A percentile compares a stretch with the other conserved stretches of the same genome.
Evolutionary conservation across 2,888 invertebrate genomes (phyloP).

Genomic region (Cyrtodaria siliqua): DNA sequence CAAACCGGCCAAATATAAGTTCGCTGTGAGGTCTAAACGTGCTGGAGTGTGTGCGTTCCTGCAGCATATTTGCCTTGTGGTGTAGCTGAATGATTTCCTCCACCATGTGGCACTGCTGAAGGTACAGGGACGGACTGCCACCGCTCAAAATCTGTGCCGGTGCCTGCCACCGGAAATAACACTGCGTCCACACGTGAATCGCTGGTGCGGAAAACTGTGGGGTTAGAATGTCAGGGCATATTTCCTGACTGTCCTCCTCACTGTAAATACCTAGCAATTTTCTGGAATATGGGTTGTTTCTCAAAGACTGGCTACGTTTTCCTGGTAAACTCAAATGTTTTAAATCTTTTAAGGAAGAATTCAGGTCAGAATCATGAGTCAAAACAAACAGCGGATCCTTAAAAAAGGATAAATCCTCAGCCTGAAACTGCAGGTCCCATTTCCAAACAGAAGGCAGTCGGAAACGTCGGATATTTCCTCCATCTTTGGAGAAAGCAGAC

Average conservation of each 20-base stretch:
- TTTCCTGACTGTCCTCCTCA: conserved; percentile 33
- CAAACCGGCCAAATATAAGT: conserved; percentile 74
- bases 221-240: conserved; percentile 50
- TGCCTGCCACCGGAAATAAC: conserved; percentile 96
- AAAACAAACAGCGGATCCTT: conserved; percentile 91
- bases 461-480: conserved; percentile 64
- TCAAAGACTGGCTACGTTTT: conserved; percentile 31
- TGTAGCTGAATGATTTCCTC: conserved; percentile 85
- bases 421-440: conserved; percentile 95
- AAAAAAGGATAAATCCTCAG: conserved; percentile 93
- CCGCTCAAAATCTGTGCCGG: conserved; percentile 92
- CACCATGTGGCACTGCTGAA: conserved; percentile 85
- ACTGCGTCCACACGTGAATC: conserved; percentile 93
- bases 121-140: conserved; percentile 87
- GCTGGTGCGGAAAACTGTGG: conserved; percentile 65
- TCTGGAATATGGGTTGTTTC: conserved; percentile 23
- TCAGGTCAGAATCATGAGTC: conserved; percentile 61
- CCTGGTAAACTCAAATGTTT: conserved; percentile 37
- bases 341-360: conserved; percentile 42
- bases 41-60: conserved; percentile 41
- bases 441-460: conserved; percentile 90
- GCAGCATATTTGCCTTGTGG: conserved; percentile 70
- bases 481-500: conserved; percentile 87
- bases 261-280: conserved; percentile 52
- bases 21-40: conserved; percentile 72